These are phyloP conservation scores for Microtus pennsylvanicus DNA, from an alignment of 2,113 vertebrate species.

Conservation along the genomic window DNA sequence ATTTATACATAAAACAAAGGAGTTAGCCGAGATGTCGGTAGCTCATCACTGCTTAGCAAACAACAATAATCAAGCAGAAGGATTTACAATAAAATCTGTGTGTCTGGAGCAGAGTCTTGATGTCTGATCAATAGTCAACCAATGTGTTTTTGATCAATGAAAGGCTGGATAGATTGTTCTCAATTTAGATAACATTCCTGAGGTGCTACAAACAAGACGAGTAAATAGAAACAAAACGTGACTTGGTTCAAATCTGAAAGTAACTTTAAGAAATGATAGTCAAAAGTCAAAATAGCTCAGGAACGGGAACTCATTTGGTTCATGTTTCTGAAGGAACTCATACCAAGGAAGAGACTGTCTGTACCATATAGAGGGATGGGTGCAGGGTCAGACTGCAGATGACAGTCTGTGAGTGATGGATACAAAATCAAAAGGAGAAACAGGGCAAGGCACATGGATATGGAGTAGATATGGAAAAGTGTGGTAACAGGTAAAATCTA, in stretches of 20 bases:
- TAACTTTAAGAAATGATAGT: neutral
- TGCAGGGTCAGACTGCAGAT: neutral
- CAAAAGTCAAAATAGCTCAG: slow-evolving; percentile 3
- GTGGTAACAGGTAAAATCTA: neutral
- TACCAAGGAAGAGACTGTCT: neutral
- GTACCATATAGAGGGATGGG: neutral
- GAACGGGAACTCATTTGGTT: slow-evolving; percentile 4
- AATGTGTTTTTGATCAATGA: neutral
- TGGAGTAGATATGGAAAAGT: neutral
- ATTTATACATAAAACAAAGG: neutral
- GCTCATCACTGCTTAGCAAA: neutral
- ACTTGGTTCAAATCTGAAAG: neutral
- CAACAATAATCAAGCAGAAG: slow-evolving; percentile 18
- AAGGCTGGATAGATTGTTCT: neutral
- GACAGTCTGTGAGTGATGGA: neutral
- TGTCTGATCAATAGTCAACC: neutral
- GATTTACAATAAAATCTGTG: neutral
- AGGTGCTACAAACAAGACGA: neutral
- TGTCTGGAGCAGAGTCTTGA: neutral
- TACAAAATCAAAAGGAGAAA: neutral
- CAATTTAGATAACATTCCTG: neutral
- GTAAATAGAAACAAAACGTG: neutral
- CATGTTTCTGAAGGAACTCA: neutral
- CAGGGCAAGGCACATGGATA: neutral
- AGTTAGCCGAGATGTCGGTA: neutral